Conservation (phyloP, 1,140 invertebrate species). For the Drosophila leontia region DNA sequence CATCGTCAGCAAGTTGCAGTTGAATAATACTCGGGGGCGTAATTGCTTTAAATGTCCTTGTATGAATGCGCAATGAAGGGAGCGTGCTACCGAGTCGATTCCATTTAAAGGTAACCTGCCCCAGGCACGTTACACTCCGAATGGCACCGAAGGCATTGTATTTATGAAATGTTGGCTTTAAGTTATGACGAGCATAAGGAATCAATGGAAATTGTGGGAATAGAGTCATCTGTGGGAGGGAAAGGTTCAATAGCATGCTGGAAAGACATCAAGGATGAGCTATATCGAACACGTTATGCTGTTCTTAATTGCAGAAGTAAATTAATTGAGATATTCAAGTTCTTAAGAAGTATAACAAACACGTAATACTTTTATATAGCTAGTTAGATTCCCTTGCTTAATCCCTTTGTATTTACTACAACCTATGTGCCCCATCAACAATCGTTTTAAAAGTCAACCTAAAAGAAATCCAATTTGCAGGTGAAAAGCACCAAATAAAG, state of each 20-base stretch:
- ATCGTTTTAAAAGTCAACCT: constrained; percentile 26
- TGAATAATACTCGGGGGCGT: constrained; percentile 79
- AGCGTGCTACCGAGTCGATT: constrained; percentile 31
- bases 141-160: not conserved
- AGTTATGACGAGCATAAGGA: constrained; percentile 8
- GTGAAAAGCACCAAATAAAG: constrained; percentile 40
- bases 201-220: constrained; percentile 34
- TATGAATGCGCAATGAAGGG: constrained; percentile 68
- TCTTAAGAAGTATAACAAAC: not conserved
- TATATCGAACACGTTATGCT: too few species aligned
- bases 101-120: constrained; percentile 58
- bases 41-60: constrained; percentile 83
- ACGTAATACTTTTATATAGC: not conserved
- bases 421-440: constrained; percentile 26
- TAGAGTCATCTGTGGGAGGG: constrained; percentile 4
- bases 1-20: constrained; percentile 78
- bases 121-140: constrained; percentile 35
- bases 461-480: constrained; percentile 55
- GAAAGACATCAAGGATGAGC: not conserved
- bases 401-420: not conserved
- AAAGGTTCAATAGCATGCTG: constrained; percentile 8
- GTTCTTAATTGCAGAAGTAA: not conserved
- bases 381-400: too few species aligned
- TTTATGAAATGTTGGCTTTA: constrained; percentile 23
- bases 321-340: not conserved